phyloP scores from a whole-genome alignment of 2,888 invertebrate species.

The Drosophila greeni region DNA sequence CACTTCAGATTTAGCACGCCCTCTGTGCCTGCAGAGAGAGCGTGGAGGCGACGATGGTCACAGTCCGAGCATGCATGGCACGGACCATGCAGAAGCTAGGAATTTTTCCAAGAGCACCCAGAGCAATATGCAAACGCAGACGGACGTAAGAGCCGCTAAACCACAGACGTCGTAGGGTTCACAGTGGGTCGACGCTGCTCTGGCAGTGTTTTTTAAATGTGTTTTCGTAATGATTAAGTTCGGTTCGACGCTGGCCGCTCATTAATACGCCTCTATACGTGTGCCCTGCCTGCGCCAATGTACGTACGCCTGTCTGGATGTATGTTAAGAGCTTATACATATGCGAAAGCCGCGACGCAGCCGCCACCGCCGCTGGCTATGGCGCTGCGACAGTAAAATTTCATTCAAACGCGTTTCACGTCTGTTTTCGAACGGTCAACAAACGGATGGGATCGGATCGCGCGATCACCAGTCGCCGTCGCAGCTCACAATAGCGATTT shows the following conservation, averaged over 20 bases:
- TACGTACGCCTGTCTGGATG: constrained; percentile 27
- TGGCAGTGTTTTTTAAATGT: constrained; percentile 53
- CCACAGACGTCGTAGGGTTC: constrained; percentile 38
- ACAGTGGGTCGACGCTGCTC: constrained; percentile 42
- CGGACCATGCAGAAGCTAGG: constrained; percentile 32
- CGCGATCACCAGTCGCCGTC: constrained; percentile 33
- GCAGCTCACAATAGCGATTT: constrained; percentile 10
- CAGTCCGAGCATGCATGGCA: constrained; percentile 20
- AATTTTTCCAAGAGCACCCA: constrained; percentile 25
- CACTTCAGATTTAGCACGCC: constrained; percentile 27
- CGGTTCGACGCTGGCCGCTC: constrained; percentile 63
- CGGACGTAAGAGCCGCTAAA: constrained; percentile 30
- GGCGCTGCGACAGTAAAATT: constrained; percentile 62
- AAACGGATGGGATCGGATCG: constrained; percentile 65
- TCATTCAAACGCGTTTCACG: constrained; percentile 74
- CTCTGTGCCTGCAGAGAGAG: constrained; percentile 24
- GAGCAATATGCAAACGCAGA: constrained; percentile 23
- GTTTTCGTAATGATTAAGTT: constrained; percentile 66
- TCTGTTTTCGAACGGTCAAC: constrained; percentile 59
- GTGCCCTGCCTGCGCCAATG: constrained; percentile 12
- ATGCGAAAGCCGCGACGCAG: constrained; percentile 40
- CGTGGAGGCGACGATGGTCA: constrained; percentile 2
- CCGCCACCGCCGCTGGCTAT: constrained; percentile 31
- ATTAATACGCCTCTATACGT: constrained; percentile 57
- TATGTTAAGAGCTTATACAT: constrained; percentile 49